Conservation (phyloP, 2,888 invertebrate species). For the Apamea monoglypha region DNA sequence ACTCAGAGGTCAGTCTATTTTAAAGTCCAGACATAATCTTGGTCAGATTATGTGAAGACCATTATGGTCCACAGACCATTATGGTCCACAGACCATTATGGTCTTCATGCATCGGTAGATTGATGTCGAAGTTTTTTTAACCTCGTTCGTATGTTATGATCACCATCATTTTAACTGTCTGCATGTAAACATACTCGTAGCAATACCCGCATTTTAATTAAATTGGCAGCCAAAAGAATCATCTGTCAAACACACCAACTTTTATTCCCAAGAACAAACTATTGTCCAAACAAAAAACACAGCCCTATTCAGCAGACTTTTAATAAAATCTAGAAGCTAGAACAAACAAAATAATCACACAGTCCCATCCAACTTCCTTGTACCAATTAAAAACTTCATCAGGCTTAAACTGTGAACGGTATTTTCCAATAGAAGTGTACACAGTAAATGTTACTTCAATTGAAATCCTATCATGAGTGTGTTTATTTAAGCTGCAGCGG, state of each 20-base stretch:
- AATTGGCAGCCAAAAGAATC: background rate
- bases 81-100: background rate
- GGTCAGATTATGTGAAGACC: background rate
- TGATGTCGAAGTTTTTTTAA: background rate
- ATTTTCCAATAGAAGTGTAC: constrained; percentile 62
- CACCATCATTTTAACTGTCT: background rate
- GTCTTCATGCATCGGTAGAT: no score
- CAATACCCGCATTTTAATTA: background rate
- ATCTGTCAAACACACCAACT: background rate
- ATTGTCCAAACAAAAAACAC: background rate
- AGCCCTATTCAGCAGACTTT: background rate
- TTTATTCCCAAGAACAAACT: background rate
- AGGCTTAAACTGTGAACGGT: constrained; percentile 57
- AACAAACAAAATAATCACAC: constrained; percentile 56
- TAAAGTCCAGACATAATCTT: background rate
- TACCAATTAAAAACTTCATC: constrained; percentile 67
- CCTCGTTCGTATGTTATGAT: no score
- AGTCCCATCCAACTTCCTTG: constrained; percentile 43
- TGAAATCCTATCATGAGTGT: constrained; percentile 68
- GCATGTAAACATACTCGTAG: background rate
- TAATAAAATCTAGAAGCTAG: constrained; percentile 31
- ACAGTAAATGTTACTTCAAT: constrained; percentile 62
- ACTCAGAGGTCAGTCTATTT: background rate
- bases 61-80: no score
- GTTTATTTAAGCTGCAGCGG: constrained; percentile 62